These are phyloP conservation scores for Heliothis subflexa DNA, from an alignment of 1,140 invertebrate species.

Conservation along the genomic window DNA sequence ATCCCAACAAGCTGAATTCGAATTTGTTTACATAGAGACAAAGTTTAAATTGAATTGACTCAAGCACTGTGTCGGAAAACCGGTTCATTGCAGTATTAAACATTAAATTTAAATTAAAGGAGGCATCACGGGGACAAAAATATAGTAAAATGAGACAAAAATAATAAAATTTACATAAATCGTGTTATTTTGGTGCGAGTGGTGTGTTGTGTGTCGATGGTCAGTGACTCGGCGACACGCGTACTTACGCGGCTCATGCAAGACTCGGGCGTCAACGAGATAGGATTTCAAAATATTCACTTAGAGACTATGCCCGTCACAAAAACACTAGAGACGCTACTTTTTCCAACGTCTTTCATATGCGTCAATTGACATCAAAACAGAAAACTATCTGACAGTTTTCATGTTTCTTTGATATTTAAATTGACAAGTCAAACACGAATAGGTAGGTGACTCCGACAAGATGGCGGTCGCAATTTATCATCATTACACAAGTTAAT, in stretches of 20 bases:
- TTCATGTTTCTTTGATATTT: background rate
- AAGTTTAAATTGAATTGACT: conserved; percentile 9
- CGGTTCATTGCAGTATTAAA: conserved; percentile 14
- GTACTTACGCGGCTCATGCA: no score
- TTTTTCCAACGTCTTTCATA: no score
- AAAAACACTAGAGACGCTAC: no score
- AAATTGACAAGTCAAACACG: background rate
- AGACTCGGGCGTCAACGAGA: no score
- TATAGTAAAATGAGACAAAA: background rate
- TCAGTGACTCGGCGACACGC: background rate
- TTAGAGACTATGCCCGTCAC: no score
- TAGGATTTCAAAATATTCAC: no score
- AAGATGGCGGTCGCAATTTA: background rate
- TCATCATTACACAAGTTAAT: conserved; percentile 11
- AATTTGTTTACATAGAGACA: background rate
- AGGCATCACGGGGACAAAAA: conserved; percentile 7
- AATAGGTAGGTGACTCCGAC: background rate
- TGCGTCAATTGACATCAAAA: background rate
- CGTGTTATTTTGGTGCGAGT: conserved; percentile 5
- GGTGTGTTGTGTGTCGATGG: background rate
- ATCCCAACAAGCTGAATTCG: background rate
- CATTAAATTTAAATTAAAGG: conserved; percentile 2
- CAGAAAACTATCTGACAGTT: no score
- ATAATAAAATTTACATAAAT: conserved; percentile 21
- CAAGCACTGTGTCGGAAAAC: background rate